Conservation (phyloP, 2,888 invertebrate genomes). For the Cheiracanthium punctorium region DNA sequence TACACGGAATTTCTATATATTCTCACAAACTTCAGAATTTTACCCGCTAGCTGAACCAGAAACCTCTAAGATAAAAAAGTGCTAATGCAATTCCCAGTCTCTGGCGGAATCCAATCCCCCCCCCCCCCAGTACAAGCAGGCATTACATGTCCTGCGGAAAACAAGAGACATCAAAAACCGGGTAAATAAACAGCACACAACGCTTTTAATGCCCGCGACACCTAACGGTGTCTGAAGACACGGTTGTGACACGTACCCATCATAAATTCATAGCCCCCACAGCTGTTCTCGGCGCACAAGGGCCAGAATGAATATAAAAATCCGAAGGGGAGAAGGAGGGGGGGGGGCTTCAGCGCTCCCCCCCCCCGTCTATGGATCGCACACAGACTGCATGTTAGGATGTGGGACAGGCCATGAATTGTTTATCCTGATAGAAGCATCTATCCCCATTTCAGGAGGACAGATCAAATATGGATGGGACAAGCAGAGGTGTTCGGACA, state of each 20-base stretch:
- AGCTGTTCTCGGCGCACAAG: conserved; percentile 31
- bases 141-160: not conserved
- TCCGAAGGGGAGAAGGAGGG: not conserved
- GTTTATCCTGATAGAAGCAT: not conserved
- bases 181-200: conserved; percentile 13
- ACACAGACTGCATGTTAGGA: conserved; percentile 17
- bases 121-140: not conserved
- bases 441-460: not conserved
- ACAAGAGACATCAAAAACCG: not conserved
- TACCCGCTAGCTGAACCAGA: too few species aligned
- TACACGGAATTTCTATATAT: too few species aligned
- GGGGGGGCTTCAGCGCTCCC: too few species aligned
- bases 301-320: conserved; percentile 34
- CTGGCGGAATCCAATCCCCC: not conserved
- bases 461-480: not conserved
- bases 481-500: not conserved
- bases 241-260: conserved; percentile 16
- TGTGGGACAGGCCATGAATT: conserved; percentile 4
- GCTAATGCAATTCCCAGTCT: not conserved
- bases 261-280: conserved; percentile 57
- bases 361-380: not conserved
- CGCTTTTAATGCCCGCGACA: not conserved
- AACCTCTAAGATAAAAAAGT: too few species aligned
- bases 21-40: too few species aligned
- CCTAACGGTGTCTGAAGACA: not conserved